Evolutionary conservation across 2,888 invertebrate species (phyloP).

Genomic region (Laspeyria flexula): DNA sequence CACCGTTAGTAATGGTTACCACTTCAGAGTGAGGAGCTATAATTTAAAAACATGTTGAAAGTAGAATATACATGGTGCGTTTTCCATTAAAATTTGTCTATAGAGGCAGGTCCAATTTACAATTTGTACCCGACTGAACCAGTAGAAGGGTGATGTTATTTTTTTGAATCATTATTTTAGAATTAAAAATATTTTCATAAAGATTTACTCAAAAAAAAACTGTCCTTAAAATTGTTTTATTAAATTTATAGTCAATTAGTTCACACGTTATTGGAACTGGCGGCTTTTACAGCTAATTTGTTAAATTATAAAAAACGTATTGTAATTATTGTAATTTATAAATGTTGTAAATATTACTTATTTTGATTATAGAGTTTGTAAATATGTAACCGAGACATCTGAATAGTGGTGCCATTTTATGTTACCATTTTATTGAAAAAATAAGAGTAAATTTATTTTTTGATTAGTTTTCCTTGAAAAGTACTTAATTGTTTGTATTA

Average conservation of each 20-base stretch:
- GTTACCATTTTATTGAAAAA: slow-evolving; percentile 74
- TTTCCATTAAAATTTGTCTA: too few relatives aligned
- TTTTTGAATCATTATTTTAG: slow-evolving; percentile 28
- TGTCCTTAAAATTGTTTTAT: not conserved
- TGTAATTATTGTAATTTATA: not conserved
- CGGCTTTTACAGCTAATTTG: not conserved
- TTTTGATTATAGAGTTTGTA: too few relatives aligned
- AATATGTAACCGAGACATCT: slow-evolving; percentile 33
- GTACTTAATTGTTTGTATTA: slow-evolving; percentile 44
- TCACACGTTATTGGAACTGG: too few relatives aligned
- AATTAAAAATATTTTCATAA: slow-evolving; percentile 40
- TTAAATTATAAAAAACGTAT: not conserved
- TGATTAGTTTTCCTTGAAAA: slow-evolving; percentile 48
- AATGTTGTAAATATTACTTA: slow-evolving; percentile 1
- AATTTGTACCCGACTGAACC: too few relatives aligned
- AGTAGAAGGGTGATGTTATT: too few relatives aligned
- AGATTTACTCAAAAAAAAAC: not conserved
- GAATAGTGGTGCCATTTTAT: slow-evolving; percentile 75
- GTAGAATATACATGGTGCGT: too few relatives aligned
- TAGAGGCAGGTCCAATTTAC: slow-evolving; percentile 28
- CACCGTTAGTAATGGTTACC: too few relatives aligned
- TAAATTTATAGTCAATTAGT: slow-evolving; percentile 2
- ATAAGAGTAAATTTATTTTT: slow-evolving; percentile 48
- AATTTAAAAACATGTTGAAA: too few relatives aligned
- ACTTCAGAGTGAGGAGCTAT: too few relatives aligned